Conservation (phyloP, 2,888 invertebrate species). For the Acronicta leporina region DNA sequence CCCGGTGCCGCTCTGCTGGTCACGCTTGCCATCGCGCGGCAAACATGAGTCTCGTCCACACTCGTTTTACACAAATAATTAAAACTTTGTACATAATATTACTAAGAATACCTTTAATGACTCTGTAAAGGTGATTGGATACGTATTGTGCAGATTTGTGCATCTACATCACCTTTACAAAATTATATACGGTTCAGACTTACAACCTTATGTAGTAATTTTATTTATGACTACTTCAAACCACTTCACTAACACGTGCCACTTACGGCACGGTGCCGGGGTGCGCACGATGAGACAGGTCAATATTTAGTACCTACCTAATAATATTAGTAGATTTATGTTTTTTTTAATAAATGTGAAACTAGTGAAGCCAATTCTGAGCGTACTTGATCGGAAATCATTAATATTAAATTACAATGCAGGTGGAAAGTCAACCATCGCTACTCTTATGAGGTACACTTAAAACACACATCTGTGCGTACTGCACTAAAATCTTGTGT, state of each 20-base stretch:
- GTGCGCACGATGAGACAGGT: too few species aligned
- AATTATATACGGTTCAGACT: not conserved
- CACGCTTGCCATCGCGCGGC: conserved; percentile 29
- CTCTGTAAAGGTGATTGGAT: conserved; percentile 3
- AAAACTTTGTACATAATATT: conserved; percentile 15
- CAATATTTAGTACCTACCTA: conserved; percentile 11
- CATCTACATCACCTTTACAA: too few species aligned
- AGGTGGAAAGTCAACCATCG: too few species aligned
- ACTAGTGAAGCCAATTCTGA: conserved; percentile 1
- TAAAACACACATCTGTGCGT: too few species aligned
- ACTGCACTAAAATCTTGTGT: too few species aligned
- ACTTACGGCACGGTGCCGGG: too few species aligned
- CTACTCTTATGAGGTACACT: too few species aligned
- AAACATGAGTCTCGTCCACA: conserved; percentile 21
- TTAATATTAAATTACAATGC: conserved; percentile 33
- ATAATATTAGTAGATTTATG: conserved; percentile 9
- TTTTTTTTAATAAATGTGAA: conserved; percentile 7
- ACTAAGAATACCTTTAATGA: too few species aligned
- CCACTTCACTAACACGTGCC: too few species aligned
- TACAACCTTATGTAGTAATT: not conserved
- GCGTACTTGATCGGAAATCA: conserved; percentile 11
- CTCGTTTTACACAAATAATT: conserved; percentile 7
- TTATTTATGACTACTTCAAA: conserved; percentile 30
- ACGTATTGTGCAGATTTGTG: too few species aligned
- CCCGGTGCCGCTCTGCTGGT: conserved; percentile 13